Percentiles rank a stretch among this genome's conserved stretches.
Evolutionary conservation across 2,113 vertebrate genomes (phyloP).

Genomic region (Tyto alba): DNA sequence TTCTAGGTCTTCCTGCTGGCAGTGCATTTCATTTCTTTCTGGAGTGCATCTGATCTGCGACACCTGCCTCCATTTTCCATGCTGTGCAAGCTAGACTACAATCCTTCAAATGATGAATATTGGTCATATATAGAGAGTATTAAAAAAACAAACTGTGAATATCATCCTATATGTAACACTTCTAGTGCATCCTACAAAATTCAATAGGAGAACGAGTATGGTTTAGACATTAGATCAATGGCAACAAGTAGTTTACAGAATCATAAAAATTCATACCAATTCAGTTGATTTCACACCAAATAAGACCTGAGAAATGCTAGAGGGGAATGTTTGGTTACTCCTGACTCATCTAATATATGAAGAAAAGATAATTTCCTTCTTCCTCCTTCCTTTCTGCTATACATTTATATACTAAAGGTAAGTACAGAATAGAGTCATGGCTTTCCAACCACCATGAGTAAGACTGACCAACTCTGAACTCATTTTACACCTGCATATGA

Average conservation of each 20-base stretch:
- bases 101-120: background rate
- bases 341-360: background rate
- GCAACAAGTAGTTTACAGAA: background rate
- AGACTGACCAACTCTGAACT: background rate
- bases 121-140: background rate
- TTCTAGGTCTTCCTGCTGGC: constrained; percentile 49
- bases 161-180: background rate
- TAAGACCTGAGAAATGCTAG: background rate
- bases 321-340: background rate
- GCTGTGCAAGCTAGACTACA: background rate
- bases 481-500: background rate
- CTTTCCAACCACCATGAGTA: background rate
- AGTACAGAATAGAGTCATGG: background rate
- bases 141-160: background rate
- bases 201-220: background rate
- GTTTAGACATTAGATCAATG: background rate
- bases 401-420: background rate
- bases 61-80: constrained; percentile 1
- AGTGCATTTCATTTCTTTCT: background rate
- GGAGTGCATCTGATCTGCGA: background rate
- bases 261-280: background rate
- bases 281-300: background rate
- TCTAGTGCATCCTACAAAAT: accelerated
- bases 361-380: background rate
- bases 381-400: background rate